Base-by-base conservation (phyloP, 1,140 invertebrate genomes). In the Tetragonula clypearis region DNA sequence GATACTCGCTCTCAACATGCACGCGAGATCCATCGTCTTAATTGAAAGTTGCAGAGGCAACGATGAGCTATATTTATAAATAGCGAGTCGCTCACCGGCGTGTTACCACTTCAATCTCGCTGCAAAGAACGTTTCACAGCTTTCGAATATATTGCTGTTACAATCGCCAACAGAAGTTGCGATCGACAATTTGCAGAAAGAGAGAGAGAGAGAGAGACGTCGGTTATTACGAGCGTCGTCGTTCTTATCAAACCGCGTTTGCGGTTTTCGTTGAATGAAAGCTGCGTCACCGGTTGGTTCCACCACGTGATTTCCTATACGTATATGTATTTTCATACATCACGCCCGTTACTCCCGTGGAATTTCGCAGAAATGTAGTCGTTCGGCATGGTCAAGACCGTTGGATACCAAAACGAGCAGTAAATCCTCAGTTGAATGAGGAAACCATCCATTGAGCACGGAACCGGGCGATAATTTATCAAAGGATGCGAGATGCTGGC, bases 31-130 rank as follows among this genome's bases (percentile, higher is more conserved):
- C 58, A 66, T 55, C 21, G 60, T 75, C 80, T 82, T 82, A 82
- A 76, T 82, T 82, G 65, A 82, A 75, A 82, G 19, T 66, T 56
- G n/a, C 9, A 75, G 26, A 17, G n/a, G 23, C 19, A 73, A 35
- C 56, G 53, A 26, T 62, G 56, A 65, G 30, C 62, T 62, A 53
- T 21, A 53, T 21, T 41, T 41, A 41, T 41, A 41, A 41, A 73
- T 8, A 9, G n/a, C 8, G 53, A 75, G 19, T 30, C 23, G 21
- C 11, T 30, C 30, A 30, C 30, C 30, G 30, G 30, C 30, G 55
- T 19, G 17, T 19, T 17, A 60, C 41, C 15, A 12, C 12, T 8
- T 62, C 21, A 41, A 76, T 15, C 65, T 53, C 26, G 30, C 14
- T 2, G 14, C 0, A 21, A 53, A 74, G 1, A 35, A 26, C 56